These are phyloP conservation scores for Orestias chungarensis DNA, from an alignment of 2,797 vertebrate genomes.

Conservation along the genomic window DNA sequence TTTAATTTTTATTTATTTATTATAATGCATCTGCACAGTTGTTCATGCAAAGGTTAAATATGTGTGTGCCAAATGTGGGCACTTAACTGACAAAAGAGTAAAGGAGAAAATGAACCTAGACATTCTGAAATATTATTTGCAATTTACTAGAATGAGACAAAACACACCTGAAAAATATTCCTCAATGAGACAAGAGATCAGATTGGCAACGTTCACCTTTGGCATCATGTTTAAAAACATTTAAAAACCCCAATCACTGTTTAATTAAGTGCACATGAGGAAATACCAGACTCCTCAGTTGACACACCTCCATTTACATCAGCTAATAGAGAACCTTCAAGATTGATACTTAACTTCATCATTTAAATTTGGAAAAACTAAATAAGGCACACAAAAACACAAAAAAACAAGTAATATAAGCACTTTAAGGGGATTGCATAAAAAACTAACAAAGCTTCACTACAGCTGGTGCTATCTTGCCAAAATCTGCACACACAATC, in stretches of 20 bases:
- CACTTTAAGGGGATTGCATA: too few relatives aligned
- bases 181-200: neutral
- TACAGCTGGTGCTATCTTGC: too few relatives aligned
- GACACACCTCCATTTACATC: neutral
- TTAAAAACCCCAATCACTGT: neutral
- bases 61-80: neutral
- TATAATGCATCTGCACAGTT: too few relatives aligned
- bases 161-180: neutral
- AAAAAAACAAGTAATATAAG: too few relatives aligned
- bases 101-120: too few relatives aligned
- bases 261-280: neutral
- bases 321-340: too few relatives aligned
- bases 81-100: too few relatives aligned
- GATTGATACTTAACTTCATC: too few relatives aligned
- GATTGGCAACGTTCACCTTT: neutral
- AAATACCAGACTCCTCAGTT: neutral
- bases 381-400: neutral
- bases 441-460: too few relatives aligned
- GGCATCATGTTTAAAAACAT: neutral
- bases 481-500: too few relatives aligned
- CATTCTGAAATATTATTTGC: neutral
- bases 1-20: too few relatives aligned
- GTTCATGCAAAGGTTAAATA: neutral
- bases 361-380: too few relatives aligned
- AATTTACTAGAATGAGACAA: neutral